Conservation (phyloP, 1,140 invertebrate genomes). For the Trichonephila inaurata region DNA sequence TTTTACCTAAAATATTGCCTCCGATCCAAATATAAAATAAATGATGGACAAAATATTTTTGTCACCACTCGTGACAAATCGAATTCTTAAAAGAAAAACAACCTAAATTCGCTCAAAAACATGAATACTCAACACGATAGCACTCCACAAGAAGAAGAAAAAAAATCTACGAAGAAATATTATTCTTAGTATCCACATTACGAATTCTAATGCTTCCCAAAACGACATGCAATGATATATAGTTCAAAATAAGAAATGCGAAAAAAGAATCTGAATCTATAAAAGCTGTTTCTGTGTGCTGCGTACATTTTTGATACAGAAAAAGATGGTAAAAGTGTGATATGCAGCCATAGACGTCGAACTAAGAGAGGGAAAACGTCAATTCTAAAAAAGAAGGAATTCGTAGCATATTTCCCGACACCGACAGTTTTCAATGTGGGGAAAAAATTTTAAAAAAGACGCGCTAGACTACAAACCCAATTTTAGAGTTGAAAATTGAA, state of each 20-base stretch:
- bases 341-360: neutral
- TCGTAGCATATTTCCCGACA: neutral
- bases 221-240: constrained; percentile 2
- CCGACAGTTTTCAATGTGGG: neutral
- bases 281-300: too few relatives aligned
- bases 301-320: too few relatives aligned
- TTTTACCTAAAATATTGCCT: too few relatives aligned
- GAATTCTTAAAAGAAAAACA: neutral
- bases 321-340: too few relatives aligned
- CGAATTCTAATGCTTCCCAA: neutral
- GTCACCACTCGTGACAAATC: constrained; percentile 7
- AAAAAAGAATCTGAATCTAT: too few relatives aligned
- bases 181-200: neutral
- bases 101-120: neutral
- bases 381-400: neutral
- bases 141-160: too few relatives aligned
- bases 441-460: too few relatives aligned
- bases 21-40: too few relatives aligned
- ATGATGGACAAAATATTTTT: neutral
- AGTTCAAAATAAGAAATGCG: neutral
- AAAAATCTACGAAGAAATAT: neutral
- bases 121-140: neutral
- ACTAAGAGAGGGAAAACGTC: neutral
- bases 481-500: too few relatives aligned
- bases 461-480: too few relatives aligned